Percentiles rank a stretch among this genome's conserved stretches.
Conservation (phyloP, 2,888 invertebrate species). For the Cheilosia soror region DNA sequence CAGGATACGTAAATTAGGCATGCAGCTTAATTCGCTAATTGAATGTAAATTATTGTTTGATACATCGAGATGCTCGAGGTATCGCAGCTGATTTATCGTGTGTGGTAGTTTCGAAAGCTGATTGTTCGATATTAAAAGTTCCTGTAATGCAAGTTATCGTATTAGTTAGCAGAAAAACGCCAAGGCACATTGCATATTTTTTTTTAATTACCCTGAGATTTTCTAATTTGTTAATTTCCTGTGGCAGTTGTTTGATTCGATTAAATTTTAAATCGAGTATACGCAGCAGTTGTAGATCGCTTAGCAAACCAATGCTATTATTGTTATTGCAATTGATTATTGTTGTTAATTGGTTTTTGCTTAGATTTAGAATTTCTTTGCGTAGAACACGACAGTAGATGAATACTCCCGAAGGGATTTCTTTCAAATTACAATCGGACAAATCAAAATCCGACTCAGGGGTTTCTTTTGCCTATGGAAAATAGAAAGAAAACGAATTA, state of each 20-base stretch:
- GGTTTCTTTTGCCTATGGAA: slow-evolving; percentile 86
- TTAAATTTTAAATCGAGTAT: slow-evolving; percentile 88
- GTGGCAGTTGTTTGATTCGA: slow-evolving; percentile 87
- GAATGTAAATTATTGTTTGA: slow-evolving; percentile 88
- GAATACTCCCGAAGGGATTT: slow-evolving; percentile 91
- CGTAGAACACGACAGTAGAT: slow-evolving; percentile 92
- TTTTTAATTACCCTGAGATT: slow-evolving; percentile 86
- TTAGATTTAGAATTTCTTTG: slow-evolving; percentile 88
- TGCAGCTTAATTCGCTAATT: slow-evolving; percentile 78
- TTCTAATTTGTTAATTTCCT: slow-evolving; percentile 87
- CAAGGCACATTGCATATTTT: slow-evolving; percentile 11
- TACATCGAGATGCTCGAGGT: slow-evolving; percentile 88
- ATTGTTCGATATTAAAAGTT: slow-evolving; percentile 90
- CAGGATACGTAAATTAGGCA: slow-evolving; percentile 86
- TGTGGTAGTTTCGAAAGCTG: slow-evolving; percentile 88
- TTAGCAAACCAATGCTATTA: slow-evolving; percentile 87
- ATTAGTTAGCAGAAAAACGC: background rate
- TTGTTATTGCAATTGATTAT: slow-evolving; percentile 85
- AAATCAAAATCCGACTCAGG: slow-evolving; percentile 93
- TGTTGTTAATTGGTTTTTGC: slow-evolving; percentile 88
- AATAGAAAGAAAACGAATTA: background rate
- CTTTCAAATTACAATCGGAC: slow-evolving; percentile 90
- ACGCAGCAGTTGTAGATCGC: slow-evolving; percentile 88
- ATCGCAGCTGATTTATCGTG: slow-evolving; percentile 86
- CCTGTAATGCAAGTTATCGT: slow-evolving; percentile 83